These are phyloP conservation scores for Zoanthus solanderi DNA, from an alignment of 92 coral and sea anemone genomes.

Conservation along the genomic window DNA sequence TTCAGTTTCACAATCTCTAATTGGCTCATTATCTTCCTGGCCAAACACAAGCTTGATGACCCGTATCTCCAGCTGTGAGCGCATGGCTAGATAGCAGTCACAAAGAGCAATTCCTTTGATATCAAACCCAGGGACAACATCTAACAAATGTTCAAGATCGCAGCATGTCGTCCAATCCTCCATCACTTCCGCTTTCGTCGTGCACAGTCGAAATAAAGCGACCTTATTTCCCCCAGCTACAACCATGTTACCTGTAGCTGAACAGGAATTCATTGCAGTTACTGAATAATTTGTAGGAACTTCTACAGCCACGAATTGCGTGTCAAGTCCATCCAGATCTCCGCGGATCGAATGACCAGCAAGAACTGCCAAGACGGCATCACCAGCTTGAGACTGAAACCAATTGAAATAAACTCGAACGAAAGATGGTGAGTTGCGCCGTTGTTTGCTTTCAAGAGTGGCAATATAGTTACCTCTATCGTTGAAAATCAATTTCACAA, in stretches of 20 bases:
- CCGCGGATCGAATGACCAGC: constrained; percentile 81
- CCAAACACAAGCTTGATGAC: constrained; percentile 78
- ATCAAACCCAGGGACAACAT: constrained; percentile 82
- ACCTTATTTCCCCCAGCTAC: constrained; percentile 72
- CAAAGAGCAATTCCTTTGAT: constrained; percentile 74
- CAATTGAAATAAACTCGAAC: constrained; percentile 96
- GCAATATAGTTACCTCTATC: constrained; percentile 82
- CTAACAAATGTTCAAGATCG: constrained; percentile 83
- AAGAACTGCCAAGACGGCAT: constrained; percentile 72
- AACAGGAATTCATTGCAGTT: constrained; percentile 72
- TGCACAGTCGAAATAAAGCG: constrained; percentile 75
- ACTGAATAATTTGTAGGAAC: constrained; percentile 73
- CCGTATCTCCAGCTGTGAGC: constrained; percentile 84
- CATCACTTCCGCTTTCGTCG: constrained; percentile 58
- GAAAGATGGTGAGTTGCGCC: constrained; percentile 58
- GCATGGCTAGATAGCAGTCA: constrained; percentile 83
- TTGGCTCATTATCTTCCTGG: constrained; percentile 17
- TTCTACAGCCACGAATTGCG: constrained; percentile 77
- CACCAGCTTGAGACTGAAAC: constrained; percentile 67
- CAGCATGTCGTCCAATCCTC: constrained; percentile 36
- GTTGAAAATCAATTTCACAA: constrained; percentile 82
- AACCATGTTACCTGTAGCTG: constrained; percentile 80
- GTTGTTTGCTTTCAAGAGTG: constrained; percentile 76
- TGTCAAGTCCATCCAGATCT: constrained; percentile 54
- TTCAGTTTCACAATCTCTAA: constrained; percentile 1